Evolutionary conservation across 2,888 invertebrate species (phyloP), one percentile per base, ranked within the genome.

Genomic region (Eupithecia centaureata): DNA sequence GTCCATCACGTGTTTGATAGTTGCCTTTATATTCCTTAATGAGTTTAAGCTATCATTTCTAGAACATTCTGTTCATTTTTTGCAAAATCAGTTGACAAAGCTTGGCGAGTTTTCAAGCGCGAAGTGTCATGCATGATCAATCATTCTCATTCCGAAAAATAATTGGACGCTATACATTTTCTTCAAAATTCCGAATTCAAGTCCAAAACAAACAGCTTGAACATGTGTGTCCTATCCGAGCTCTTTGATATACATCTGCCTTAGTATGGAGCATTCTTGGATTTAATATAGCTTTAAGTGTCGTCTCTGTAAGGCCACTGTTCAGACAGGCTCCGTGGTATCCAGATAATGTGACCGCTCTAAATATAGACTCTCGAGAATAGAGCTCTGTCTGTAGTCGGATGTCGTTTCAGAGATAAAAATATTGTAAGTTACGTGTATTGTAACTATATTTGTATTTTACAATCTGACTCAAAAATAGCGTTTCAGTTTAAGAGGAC

Each of bases 241-340:
- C 52, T 32, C 64, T 30, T 52, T 3, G 52, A 59, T 33, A 28
- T 33, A 65, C 62, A 62, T 62, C 67, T 61, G 58, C 57, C 25
- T n/a, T 22, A 59, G 47, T 35, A 47, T 35, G 33, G 35, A 42
- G 54, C 63, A 66, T 63, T 65, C 62, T 63, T 65, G 68, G 68
- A 58, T 62, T 79, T 68, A 73, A 79, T 77, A 80, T 80, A 80
- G 64, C 60, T 68, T 69, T 57, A 59, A 61, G 68, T 67, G 68
- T 65, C 63, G 52, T 66, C 69, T 75, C 59, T 68, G 32, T 62
- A 69, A 25, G 63, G 61, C 18, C 25, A 62, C 56, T 62, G 65
- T 69, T 60, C 18, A 42, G 35, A 54, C 58, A 54, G 60, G 35
- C 30, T 61, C 61, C 52, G 22, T 52, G 47, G 38, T 13, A 62